A percentile compares a stretch with the other conserved stretches of the same genome.
phyloP scores from a whole-genome alignment of 2,888 invertebrate species.

The Meiosimyza platycephala region DNA sequence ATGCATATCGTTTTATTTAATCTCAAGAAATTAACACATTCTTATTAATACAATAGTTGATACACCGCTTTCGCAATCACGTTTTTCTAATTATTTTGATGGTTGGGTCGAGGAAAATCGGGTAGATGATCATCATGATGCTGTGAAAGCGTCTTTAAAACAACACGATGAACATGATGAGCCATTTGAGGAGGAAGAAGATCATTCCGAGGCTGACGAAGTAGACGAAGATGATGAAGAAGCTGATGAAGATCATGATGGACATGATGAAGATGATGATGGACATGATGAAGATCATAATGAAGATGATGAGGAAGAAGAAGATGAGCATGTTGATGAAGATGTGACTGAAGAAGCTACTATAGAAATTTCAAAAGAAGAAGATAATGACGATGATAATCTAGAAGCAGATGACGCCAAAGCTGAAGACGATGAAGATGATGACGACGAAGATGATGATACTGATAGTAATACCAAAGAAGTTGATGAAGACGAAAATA shows the following conservation, averaged over 20 bases:
- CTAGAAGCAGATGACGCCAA: slow-evolving; percentile 60
- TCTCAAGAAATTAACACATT: background rate
- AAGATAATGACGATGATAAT: slow-evolving; percentile 59
- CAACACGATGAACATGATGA: slow-evolving; percentile 62
- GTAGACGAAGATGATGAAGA: slow-evolving; percentile 50
- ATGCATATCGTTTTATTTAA: background rate
- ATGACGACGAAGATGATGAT: slow-evolving; percentile 56
- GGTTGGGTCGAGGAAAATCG: slow-evolving; percentile 76
- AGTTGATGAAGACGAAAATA: slow-evolving; percentile 58
- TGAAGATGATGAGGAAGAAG: slow-evolving; percentile 62
- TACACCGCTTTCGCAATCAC: slow-evolving; percentile 73
- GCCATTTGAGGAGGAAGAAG: slow-evolving; percentile 55
- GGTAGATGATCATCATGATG: slow-evolving; percentile 59
- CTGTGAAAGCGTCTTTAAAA: slow-evolving; percentile 57
- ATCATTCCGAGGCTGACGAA: slow-evolving; percentile 55
- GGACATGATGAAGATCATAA: slow-evolving; percentile 55
- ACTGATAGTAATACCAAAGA: slow-evolving; percentile 58
- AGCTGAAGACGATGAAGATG: slow-evolving; percentile 53
- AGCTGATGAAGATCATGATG: slow-evolving; percentile 55
- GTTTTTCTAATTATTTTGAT: slow-evolving; percentile 80
- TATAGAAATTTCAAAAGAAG: slow-evolving; percentile 45
- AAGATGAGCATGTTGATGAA: slow-evolving; percentile 56
- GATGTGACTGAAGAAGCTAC: slow-evolving; percentile 55
- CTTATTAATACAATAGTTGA: slow-evolving; percentile 68
- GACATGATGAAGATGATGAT: slow-evolving; percentile 65